These are phyloP conservation scores for Okapia johnstoni DNA, from an alignment of 2,113 vertebrate species.

Conservation along the genomic window DNA sequence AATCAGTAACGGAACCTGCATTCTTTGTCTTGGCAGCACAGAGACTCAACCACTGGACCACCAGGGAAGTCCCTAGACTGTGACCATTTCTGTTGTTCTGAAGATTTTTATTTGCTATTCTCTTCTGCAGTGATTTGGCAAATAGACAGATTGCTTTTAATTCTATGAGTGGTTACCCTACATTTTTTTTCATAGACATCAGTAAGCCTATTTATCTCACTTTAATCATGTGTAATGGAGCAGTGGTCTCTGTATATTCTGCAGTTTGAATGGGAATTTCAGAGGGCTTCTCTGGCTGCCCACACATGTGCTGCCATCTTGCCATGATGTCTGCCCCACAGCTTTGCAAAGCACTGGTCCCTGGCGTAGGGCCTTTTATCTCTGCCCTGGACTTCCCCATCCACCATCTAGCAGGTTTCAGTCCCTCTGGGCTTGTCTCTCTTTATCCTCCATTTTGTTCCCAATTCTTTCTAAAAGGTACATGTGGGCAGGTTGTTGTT, in stretches of 20 bases:
- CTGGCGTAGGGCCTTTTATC: background rate
- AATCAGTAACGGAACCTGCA: background rate
- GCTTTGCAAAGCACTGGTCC: background rate
- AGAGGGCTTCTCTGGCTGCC: background rate
- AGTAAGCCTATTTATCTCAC: background rate
- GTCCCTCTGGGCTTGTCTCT: background rate
- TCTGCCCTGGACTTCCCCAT: background rate
- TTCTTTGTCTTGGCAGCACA: background rate
- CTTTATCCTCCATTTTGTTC: background rate
- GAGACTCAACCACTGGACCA: background rate
- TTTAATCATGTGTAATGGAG: background rate
- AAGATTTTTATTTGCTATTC: background rate
- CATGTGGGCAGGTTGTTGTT: background rate
- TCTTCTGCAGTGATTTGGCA: constrained; percentile 7
- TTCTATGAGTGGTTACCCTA: background rate
- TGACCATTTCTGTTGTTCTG: background rate
- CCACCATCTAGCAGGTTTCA: background rate
- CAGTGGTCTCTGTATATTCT: background rate
- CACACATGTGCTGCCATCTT: background rate
- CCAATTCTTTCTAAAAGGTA: background rate
- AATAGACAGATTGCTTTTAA: background rate
- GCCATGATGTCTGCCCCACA: background rate
- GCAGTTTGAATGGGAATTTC: background rate
- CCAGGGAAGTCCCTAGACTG: background rate
- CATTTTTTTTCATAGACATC: background rate